Conservation (phyloP, 2,113 vertebrate species). For the Patagioenas fasciata region DNA sequence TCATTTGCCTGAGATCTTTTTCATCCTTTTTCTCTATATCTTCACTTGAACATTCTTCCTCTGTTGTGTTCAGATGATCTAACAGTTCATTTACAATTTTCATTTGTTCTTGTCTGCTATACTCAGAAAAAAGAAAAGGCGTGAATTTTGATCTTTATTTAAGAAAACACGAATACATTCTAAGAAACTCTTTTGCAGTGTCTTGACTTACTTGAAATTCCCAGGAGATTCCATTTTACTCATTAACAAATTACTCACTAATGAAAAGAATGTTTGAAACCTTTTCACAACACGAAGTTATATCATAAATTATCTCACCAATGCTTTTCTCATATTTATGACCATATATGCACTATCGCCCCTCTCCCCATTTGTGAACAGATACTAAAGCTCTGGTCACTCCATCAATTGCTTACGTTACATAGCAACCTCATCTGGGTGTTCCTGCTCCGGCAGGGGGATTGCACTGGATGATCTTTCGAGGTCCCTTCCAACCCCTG, state of each 20-base stretch:
- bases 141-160: slow-evolving; percentile 33
- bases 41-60: slow-evolving; percentile 75
- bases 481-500: too few species aligned
- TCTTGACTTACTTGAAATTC: neutral
- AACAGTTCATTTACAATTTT: slow-evolving; percentile 69
- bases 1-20: slow-evolving; percentile 72
- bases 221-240: neutral
- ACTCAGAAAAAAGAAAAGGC: slow-evolving; percentile 12
- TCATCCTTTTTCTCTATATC: slow-evolving; percentile 76
- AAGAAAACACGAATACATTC: slow-evolving; percentile 26
- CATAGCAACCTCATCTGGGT: neutral
- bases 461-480: too few species aligned
- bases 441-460: too few species aligned
- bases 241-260: neutral
- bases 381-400: neutral
- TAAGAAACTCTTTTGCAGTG: neutral
- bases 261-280: neutral
- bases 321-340: neutral
- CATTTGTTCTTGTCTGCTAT: slow-evolving; percentile 73
- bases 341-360: too few species aligned
- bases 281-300: neutral
- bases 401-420: neutral
- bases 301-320: neutral
- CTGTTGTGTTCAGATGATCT: slow-evolving; percentile 71
- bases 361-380: neutral